Percentiles rank a stretch among this genome's conserved stretches.
Evolutionary conservation across 2,113 vertebrate genomes (phyloP).

Genomic region (Psittacara wagleri): DNA sequence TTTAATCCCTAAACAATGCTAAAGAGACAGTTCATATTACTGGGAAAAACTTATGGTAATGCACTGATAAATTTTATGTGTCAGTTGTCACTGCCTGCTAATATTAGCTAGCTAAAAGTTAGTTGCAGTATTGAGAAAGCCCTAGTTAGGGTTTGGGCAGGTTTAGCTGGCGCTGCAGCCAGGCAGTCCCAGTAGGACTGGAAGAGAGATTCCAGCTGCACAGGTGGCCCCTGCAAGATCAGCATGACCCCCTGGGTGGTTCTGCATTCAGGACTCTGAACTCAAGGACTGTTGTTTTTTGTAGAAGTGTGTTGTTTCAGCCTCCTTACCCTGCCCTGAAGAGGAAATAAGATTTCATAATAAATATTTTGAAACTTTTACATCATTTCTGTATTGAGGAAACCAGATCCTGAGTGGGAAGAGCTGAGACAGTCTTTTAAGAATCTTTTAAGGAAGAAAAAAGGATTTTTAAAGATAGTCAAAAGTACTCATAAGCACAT

Average conservation of each 20-base stretch:
- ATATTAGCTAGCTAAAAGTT: background rate
- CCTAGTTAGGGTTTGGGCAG: background rate
- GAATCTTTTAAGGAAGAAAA: background rate
- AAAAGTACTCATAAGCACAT: background rate
- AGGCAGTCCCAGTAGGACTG: background rate
- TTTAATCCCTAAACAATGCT: background rate
- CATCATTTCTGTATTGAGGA: background rate
- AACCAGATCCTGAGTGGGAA: background rate
- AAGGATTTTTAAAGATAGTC: background rate
- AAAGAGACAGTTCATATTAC: background rate
- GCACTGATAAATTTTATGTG: background rate
- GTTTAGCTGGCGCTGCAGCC: background rate
- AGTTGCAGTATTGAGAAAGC: background rate
- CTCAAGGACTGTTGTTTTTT: background rate
- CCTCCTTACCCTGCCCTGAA: background rate
- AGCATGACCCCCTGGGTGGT: background rate
- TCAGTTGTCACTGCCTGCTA: background rate
- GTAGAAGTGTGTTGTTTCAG: background rate
- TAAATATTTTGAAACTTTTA: background rate
- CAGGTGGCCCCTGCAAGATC: background rate
- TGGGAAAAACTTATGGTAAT: background rate
- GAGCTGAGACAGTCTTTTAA: background rate
- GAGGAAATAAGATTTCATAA: slow-evolving; percentile 6
- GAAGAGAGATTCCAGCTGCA: background rate
- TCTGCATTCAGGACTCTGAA: background rate